Conservation (phyloP, 2,888 invertebrate species). For the Melipona bicolor region DNA sequence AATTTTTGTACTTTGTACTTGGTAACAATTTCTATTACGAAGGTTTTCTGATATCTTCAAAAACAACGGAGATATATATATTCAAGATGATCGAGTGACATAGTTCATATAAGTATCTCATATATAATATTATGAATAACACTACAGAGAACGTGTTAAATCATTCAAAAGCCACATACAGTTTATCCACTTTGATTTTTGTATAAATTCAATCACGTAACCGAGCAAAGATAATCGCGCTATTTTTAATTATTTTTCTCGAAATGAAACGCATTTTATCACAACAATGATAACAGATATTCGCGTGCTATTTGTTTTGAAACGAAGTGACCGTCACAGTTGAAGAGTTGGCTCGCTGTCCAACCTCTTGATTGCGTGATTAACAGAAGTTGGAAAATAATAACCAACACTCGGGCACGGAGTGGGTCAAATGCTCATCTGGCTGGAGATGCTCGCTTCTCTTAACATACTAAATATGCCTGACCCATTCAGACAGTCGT, state of each 20-base stretch:
- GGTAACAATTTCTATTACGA: too few relatives aligned
- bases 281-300: not conserved
- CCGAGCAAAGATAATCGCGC: too few relatives aligned
- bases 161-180: too few relatives aligned
- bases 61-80: too few relatives aligned
- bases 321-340: not conserved
- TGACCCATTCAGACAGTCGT: conserved; percentile 53
- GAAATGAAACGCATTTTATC: not conserved
- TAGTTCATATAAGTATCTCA: too few relatives aligned
- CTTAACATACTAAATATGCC: not conserved
- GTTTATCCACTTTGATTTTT: too few relatives aligned
- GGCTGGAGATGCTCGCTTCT: conserved; percentile 18
- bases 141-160: too few relatives aligned
- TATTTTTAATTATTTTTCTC: not conserved
- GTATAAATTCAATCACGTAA: too few relatives aligned
- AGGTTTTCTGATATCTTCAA: too few relatives aligned
- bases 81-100: too few relatives aligned
- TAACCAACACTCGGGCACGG: conserved; percentile 8
- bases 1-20: too few relatives aligned
- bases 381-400: not conserved
- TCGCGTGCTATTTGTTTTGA: not conserved
- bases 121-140: too few relatives aligned
- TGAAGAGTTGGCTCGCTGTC: not conserved
- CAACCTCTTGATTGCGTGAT: not conserved
- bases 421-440: conserved; percentile 47